phyloP scores from a whole-genome alignment of 2,113 vertebrate species.

The Vireo altiloquus region DNA sequence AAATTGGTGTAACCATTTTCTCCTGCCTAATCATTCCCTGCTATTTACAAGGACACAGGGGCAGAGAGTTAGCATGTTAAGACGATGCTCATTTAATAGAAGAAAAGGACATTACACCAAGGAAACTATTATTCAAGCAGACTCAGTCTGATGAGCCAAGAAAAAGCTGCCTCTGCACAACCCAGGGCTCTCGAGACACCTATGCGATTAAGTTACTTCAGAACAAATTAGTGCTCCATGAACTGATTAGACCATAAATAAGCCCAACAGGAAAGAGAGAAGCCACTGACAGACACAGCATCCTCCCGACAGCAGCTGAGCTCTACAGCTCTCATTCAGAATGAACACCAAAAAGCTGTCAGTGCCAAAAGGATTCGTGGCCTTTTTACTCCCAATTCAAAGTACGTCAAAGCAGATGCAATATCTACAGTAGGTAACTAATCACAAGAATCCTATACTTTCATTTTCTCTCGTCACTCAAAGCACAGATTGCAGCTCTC shows the following conservation, averaged over 20 bases:
- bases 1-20: not conserved
- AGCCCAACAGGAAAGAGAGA: not conserved
- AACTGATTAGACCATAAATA: slow-evolving; percentile 28
- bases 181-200: not conserved
- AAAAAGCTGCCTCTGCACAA: slow-evolving; percentile 6
- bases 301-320: not conserved
- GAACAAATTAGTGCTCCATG: slow-evolving; percentile 15
- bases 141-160: not conserved
- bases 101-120: not conserved
- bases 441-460: slow-evolving; percentile 1
- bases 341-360: not conserved
- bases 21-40: not conserved
- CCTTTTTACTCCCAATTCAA: not conserved
- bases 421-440: not conserved
- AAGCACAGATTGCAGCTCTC: slow-evolving; percentile 40
- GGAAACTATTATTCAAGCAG: not conserved
- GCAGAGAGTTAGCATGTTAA: not conserved
- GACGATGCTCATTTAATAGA: not conserved
- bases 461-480: slow-evolving; percentile 26
- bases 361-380: not conserved
- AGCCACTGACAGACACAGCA: not conserved
- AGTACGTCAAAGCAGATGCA: not conserved
- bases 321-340: not conserved
- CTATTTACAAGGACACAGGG: not conserved
- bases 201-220: slow-evolving; percentile 13